Evolutionary conservation across 2,113 vertebrate genomes (phyloP).

Genomic region (Oenanthe oenanthe): DNA sequence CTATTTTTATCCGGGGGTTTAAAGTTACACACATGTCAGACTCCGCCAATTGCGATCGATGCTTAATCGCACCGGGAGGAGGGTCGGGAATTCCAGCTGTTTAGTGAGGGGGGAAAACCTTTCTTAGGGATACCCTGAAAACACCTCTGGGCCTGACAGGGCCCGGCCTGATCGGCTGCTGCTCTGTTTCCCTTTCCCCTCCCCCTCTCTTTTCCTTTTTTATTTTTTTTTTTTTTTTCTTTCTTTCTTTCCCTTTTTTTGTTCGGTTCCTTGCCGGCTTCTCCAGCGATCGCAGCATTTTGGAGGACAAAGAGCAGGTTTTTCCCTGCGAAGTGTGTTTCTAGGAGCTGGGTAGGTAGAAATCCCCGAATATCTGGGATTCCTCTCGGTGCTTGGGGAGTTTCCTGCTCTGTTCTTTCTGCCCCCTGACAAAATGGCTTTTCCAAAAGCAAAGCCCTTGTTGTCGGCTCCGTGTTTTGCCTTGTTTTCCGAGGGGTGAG

Average conservation of each 20-base stretch:
- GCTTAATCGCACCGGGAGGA: constrained; percentile 24
- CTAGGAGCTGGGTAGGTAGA: constrained; percentile 26
- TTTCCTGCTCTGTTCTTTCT: constrained; percentile 45
- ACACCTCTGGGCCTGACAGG: neutral
- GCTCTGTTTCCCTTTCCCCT: constrained; percentile 12
- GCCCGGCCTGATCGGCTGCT: constrained; percentile 56
- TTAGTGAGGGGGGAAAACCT: neutral
- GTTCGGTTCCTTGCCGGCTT: constrained; percentile 60
- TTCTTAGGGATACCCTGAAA: neutral
- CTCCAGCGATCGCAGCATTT: constrained; percentile 62
- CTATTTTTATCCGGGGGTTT: constrained; percentile 77
- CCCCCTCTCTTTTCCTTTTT: neutral
- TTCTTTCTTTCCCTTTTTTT: constrained; percentile 17
- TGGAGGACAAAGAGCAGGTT: constrained; percentile 77
- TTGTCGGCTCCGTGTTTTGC: neutral
- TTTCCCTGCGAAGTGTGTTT: constrained; percentile 15
- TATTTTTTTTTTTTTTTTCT: neutral
- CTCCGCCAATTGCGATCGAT: constrained; percentile 65
- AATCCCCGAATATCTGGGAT: constrained; percentile 35
- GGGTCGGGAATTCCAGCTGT: constrained; percentile 65
- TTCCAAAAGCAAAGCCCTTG: neutral
- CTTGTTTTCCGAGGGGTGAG: neutral
- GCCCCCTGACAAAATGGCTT: constrained; percentile 57
- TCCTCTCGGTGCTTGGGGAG: neutral
- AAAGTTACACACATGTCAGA: constrained; percentile 68